These are phyloP conservation scores for Lasius platythorax DNA, from an alignment of 2,888 invertebrate species.

Conservation along the genomic window DNA sequence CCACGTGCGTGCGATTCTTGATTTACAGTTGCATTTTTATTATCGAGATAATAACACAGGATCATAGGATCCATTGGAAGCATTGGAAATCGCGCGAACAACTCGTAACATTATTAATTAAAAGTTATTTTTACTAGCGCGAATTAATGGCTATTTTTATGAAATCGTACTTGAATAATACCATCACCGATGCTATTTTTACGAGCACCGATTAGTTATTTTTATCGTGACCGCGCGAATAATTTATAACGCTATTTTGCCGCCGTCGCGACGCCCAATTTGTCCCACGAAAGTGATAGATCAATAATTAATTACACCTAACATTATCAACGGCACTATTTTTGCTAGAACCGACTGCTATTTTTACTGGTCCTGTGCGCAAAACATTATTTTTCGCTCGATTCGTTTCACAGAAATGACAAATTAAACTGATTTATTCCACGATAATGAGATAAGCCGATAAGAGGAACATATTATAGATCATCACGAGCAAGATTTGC, in stretches of 20 bases:
- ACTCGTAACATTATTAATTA: background rate
- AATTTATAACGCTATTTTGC: conserved; percentile 8
- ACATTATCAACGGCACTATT: conserved; percentile 5
- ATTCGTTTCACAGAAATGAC: background rate
- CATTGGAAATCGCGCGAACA: background rate
- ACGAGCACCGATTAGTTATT: background rate
- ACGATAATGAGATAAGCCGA: conserved; percentile 3
- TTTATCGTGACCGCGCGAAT: background rate
- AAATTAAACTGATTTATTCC: background rate
- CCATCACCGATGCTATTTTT: conserved; percentile 9
- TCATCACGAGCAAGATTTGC: background rate
- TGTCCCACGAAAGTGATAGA: background rate
- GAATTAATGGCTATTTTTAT: background rate
- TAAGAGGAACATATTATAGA: background rate
- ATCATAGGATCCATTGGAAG: background rate
- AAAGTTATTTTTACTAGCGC: background rate
- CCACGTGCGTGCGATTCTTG: background rate
- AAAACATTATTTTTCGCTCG: background rate
- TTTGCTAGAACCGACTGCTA: conserved; percentile 1
- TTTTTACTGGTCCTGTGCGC: conserved; percentile 5
- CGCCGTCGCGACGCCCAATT: conserved; percentile 7
- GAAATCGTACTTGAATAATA: background rate
- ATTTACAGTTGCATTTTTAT: conserved; percentile 2
- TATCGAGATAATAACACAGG: background rate
- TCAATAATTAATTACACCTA: conserved; percentile 32